Evolutionary conservation across 2,797 vertebrate species (phyloP).

Genomic region (Tiaroga cobitis): DNA sequence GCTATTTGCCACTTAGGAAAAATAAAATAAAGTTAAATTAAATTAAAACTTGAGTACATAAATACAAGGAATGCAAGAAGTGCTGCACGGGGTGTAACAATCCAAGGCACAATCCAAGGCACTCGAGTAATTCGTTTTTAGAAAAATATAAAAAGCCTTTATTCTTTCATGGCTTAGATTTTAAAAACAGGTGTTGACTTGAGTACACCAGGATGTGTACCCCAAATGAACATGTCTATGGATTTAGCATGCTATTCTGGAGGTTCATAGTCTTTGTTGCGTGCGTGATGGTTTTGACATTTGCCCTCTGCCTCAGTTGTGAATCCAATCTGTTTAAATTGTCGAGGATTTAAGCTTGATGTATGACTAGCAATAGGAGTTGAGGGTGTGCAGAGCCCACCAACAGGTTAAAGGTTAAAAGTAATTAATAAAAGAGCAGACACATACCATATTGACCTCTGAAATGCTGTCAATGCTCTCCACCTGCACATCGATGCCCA

Average conservation of each 20-base stretch:
- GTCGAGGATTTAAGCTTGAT: conserved; percentile 11
- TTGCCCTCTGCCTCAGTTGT: background rate
- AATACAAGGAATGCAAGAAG: too few relatives aligned
- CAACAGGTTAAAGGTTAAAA: conserved; percentile 22
- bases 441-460: conserved; percentile 91
- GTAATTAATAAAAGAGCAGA: background rate
- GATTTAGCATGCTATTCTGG: conserved; percentile 3
- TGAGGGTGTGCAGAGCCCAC: background rate
- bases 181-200: background rate
- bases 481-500: conserved; percentile 90
- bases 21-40: background rate
- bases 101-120: too few relatives aligned
- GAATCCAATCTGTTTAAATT: conserved; percentile 31
- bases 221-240: background rate
- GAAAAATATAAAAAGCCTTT: too few relatives aligned
- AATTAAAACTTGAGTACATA: background rate
- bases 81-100: too few relatives aligned
- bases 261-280: conserved; percentile 4
- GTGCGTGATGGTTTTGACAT: conserved; percentile 19
- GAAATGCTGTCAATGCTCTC: conserved; percentile 95
- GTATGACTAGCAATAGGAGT: background rate
- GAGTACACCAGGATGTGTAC: background rate
- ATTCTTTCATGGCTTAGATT: too few relatives aligned
- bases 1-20: background rate
- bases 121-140: too few relatives aligned